Conservation (phyloP, 2,113 vertebrate species). For the Choloepus hoffmanni region DNA sequence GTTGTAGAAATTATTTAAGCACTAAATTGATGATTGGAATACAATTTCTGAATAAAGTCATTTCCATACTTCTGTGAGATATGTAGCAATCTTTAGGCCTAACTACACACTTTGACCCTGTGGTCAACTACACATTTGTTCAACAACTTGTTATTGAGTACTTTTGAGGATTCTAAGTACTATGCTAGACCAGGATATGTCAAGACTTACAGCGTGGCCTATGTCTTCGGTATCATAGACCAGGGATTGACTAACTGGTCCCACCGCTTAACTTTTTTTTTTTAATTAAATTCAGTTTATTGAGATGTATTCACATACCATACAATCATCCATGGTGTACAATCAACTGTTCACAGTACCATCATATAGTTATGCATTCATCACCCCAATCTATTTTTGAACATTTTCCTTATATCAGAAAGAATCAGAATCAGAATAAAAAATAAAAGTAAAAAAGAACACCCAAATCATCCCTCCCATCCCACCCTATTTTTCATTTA, state of each 20-base stretch:
- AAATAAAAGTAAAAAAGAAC: too few relatives aligned
- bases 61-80: slow-evolving; percentile 29
- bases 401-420: too few relatives aligned
- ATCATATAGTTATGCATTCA: too few relatives aligned
- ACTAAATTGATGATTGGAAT: neutral
- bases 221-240: neutral
- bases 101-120: neutral
- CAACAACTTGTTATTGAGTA: neutral
- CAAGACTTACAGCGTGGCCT: neutral
- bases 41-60: neutral
- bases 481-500: too few relatives aligned
- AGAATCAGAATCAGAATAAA: too few relatives aligned
- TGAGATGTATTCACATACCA: too few relatives aligned
- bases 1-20: neutral
- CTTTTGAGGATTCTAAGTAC: neutral
- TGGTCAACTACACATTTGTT: neutral
- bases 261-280: neutral
- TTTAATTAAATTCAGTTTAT: too few relatives aligned
- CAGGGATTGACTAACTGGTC: neutral
- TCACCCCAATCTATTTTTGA: too few relatives aligned
- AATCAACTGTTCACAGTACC: too few relatives aligned
- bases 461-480: too few relatives aligned
- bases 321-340: too few relatives aligned
- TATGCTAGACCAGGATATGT: neutral
- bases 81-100: neutral